Base-by-base conservation (phyloP, 2,888 invertebrate species). In the Cheilosia urbana region DNA sequence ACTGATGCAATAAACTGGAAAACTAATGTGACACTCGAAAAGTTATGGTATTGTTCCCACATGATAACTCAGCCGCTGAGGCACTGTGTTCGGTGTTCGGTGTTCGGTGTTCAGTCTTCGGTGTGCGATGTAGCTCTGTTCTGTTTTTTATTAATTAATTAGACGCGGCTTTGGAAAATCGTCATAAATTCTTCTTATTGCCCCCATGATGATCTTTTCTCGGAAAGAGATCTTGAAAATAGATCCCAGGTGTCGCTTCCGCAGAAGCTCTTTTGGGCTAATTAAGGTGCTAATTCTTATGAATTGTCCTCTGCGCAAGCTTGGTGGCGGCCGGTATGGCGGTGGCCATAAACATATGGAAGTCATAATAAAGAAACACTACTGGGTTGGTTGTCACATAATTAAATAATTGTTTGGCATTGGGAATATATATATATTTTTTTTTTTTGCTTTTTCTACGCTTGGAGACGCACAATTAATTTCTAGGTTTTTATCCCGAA, bases 1-100 rank as follows among this genome's bases (percentile, higher is more conserved):
- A 77, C 63, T 72, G 76, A 77, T 77, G 85, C 81, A 81, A 85
- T 85, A 85, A 85, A 85, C 72, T 72, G 66, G 66, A 77, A 85
- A 85, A 85, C 85, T 85, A 77, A 85, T 85, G 85, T 85, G 85
- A 85, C 85, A 85, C 66, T 47, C 62, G 66, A 45, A 63, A 79
- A 85, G 81, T 85, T 85, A 85, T 85, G 85, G 66, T 81, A 85
- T 81, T 85, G 85, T 85, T 85, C 62, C 85, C 85, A 85, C 85
- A 85, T 85, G 85, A 85, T 85, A 85, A 85, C 76, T 72, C 72
- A 81, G 69, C 51, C 49, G 30, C 55, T 27, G 24, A 40, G 47
- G 9, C 30, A 30, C 9, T 30, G 30, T 30, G 63, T 49, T 51
- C 27, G n/a, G 37, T 57, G 75, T 65, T 58, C 73, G 51, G 15